Evolutionary conservation across 2,888 invertebrate species (phyloP).

Genomic region (Poecilus cupreus): DNA sequence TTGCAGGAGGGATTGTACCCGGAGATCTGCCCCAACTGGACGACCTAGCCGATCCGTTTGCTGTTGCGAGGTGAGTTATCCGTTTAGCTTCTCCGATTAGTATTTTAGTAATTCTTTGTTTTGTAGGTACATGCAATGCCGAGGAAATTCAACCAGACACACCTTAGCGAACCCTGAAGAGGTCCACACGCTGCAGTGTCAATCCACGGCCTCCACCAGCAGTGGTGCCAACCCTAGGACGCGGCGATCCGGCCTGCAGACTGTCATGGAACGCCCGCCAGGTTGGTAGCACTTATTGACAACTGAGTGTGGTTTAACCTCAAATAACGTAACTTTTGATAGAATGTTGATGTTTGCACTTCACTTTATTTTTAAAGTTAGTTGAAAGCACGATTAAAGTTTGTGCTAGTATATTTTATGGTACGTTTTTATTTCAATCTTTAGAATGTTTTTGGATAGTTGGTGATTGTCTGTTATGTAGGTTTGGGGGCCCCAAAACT

Average conservation of each 20-base stretch:
- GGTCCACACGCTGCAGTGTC: conserved; percentile 72
- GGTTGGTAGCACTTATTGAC: conserved; percentile 75
- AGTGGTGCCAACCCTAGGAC: conserved; percentile 78
- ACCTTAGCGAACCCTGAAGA: conserved; percentile 87
- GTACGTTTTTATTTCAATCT: conserved; percentile 58
- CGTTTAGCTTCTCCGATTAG: not conserved
- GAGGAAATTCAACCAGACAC: conserved; percentile 85
- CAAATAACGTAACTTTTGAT: conserved; percentile 59
- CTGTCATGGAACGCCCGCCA: conserved; percentile 91
- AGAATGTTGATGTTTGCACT: conserved; percentile 49
- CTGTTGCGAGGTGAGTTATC: conserved; percentile 72
- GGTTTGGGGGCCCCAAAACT: too few relatives aligned
- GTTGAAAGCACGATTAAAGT: too few relatives aligned
- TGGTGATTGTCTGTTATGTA: too few relatives aligned
- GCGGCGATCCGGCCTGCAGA: conserved; percentile 87
- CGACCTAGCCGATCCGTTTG: conserved; percentile 74
- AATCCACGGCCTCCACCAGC: conserved; percentile 66
- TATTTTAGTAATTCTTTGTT: not conserved
- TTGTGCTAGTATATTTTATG: conserved; percentile 58
- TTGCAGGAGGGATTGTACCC: not conserved
- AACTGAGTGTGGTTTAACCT: conserved; percentile 63
- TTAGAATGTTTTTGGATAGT: too few relatives aligned
- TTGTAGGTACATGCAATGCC: conserved; percentile 83
- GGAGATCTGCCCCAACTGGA: conserved; percentile 67
- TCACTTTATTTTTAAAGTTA: conserved; percentile 17